Conservation (phyloP, 2,797 vertebrate species). For the Melanotaenia parkinsoni region DNA sequence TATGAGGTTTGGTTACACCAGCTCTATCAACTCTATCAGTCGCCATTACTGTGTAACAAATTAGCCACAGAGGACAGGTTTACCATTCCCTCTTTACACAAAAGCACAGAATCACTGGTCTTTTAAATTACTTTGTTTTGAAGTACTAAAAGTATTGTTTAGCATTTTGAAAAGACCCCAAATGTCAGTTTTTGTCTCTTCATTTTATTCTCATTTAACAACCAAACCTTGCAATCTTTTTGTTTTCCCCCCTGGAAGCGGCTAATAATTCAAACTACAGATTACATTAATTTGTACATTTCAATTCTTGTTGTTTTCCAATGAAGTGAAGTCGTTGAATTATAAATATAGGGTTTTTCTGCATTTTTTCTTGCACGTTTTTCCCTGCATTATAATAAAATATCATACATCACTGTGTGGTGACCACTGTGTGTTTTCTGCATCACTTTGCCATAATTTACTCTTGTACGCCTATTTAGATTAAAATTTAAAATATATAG, state of each 20-base stretch:
- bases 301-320: constrained; percentile 32
- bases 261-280: constrained; percentile 17
- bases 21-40: constrained; percentile 33
- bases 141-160: constrained; percentile 49
- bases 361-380: too few species aligned
- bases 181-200: constrained; percentile 39
- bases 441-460: neutral
- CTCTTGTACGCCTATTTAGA: too few species aligned
- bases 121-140: constrained; percentile 43
- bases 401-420: neutral
- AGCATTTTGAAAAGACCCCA: constrained; percentile 28
- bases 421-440: neutral
- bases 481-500: too few species aligned
- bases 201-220: constrained; percentile 32
- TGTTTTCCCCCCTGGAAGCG: constrained; percentile 15
- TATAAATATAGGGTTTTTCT: neutral
- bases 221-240: constrained; percentile 17
- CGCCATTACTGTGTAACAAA: constrained; percentile 32
- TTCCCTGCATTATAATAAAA: neutral
- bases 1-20: neutral
- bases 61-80: constrained; percentile 31
- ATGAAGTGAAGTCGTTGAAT: constrained; percentile 15
- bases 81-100: constrained; percentile 6
- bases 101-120: constrained; percentile 14
- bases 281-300: constrained; percentile 23